phyloP scores from a whole-genome alignment of 2,888 invertebrate species.

The Liodrosophila aerea region DNA sequence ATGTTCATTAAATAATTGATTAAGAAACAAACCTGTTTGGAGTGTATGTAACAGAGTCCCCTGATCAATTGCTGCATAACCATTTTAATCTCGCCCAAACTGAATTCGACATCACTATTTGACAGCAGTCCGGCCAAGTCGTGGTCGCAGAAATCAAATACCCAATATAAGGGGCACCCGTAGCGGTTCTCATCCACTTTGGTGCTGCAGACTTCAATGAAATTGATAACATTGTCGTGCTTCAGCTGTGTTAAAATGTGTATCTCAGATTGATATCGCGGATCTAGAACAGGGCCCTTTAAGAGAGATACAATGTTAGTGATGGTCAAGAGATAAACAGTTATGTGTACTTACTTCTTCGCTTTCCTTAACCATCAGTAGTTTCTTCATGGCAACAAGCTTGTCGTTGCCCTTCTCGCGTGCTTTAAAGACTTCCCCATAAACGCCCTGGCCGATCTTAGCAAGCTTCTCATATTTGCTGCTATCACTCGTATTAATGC shows the following conservation, averaged over 20 bases:
- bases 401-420: constrained; percentile 92
- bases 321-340: no score
- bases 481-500: constrained; percentile 96
- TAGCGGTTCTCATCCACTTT: constrained; percentile 85
- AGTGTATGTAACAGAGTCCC: constrained; percentile 97
- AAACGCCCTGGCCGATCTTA: constrained; percentile 99
- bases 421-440: constrained; percentile 95
- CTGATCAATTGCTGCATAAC: constrained; percentile 93
- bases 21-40: constrained; percentile 89
- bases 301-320: no score
- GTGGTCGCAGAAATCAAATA: constrained; percentile 99
- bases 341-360: constrained; percentile 90
- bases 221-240: constrained; percentile 98
- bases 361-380: constrained; percentile 99
- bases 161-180: constrained; percentile 87
- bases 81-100: constrained; percentile 97
- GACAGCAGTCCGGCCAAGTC: constrained; percentile 97
- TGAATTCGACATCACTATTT: constrained; percentile 97
- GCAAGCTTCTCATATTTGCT: constrained; percentile 97
- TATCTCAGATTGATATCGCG: constrained; percentile 98
- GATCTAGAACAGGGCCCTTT: constrained; percentile 98
- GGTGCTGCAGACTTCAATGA: constrained; percentile 98
- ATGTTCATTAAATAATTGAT: background rate
- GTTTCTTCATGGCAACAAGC: constrained; percentile 99
- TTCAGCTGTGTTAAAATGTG: constrained; percentile 96